A percentile compares a stretch with the other conserved stretches of the same genome.
These are phyloP conservation scores for Dendroctonus valens DNA, from an alignment of 1,140 invertebrate species.

Conservation along the genomic window DNA sequence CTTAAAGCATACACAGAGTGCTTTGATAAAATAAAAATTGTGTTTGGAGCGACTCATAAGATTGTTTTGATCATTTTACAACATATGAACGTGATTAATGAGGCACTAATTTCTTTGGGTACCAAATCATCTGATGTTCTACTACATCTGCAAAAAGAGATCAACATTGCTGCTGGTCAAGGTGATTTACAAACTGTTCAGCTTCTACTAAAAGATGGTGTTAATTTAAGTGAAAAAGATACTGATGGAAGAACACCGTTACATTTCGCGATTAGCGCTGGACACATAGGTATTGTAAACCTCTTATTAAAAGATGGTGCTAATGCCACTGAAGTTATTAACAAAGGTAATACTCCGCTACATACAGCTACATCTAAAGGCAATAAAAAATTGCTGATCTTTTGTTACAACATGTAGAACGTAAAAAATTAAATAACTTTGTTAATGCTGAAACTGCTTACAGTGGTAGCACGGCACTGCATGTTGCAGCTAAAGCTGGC, in stretches of 20 bases:
- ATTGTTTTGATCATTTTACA: slow-evolving; percentile 1
- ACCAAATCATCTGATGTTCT: slow-evolving; percentile 5
- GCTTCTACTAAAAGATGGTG: slow-evolving; percentile 30
- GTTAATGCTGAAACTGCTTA: slow-evolving; percentile 5
- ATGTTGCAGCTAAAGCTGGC: slow-evolving; percentile 17
- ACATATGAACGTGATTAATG: neutral
- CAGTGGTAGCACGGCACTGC: neutral
- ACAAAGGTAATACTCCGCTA: slow-evolving; percentile 8
- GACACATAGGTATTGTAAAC: too few relatives aligned
- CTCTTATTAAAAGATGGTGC: too few relatives aligned
- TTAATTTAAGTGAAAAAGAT: too few relatives aligned
- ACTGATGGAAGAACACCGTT: slow-evolving; percentile 17
- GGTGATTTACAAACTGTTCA: slow-evolving; percentile 28
- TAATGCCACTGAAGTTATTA: neutral
- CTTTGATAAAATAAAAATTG: neutral
- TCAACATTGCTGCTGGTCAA: slow-evolving; percentile 27
- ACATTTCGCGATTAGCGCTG: neutral
- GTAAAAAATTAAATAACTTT: slow-evolving; percentile 6
- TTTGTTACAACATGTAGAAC: slow-evolving; percentile 4
- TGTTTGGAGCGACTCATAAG: slow-evolving; percentile 6
- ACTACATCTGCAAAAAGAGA: slow-evolving; percentile 13
- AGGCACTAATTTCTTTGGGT: slow-evolving; percentile 12
- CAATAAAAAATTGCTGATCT: slow-evolving; percentile 4
- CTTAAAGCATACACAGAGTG: slow-evolving; percentile 5
- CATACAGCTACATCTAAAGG: slow-evolving; percentile 10